phyloP scores from a whole-genome alignment of 1,140 invertebrate species.

The Ostrea denselamellosa region DNA sequence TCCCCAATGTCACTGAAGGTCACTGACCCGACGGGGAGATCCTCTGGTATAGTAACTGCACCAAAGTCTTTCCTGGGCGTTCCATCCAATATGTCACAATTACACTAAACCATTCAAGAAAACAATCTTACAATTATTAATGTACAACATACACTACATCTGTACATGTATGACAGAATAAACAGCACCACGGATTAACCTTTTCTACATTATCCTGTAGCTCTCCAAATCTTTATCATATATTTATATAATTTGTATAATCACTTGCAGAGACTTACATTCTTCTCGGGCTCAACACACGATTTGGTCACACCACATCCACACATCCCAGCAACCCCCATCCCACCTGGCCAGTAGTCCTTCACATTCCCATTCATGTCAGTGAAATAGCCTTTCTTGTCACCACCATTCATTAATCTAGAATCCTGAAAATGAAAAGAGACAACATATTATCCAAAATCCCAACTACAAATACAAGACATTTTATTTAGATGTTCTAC shows the following conservation, averaged over 20 bases:
- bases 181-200: too few relatives aligned
- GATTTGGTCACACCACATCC: conserved; percentile 44
- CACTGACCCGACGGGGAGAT: conserved; percentile 48
- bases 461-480: neutral
- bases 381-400: conserved; percentile 40
- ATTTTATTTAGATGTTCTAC: neutral
- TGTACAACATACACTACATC: neutral
- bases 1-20: conserved; percentile 41
- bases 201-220: too few relatives aligned
- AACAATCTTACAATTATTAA: neutral
- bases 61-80: conserved; percentile 52
- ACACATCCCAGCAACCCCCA: conserved; percentile 35
- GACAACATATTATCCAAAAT: neutral
- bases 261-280: neutral
- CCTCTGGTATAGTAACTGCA: conserved; percentile 41
- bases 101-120: conserved; percentile 28
- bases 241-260: too few relatives aligned
- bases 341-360: conserved; percentile 46
- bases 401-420: conserved; percentile 36
- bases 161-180: neutral
- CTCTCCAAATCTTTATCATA: too few relatives aligned
- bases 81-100: conserved; percentile 55
- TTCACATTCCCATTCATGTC: conserved; percentile 27
- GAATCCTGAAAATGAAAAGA: conserved; percentile 40
- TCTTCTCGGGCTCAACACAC: conserved; percentile 36